These are phyloP conservation scores for Nesogale talazaci DNA, from an alignment of 2,113 vertebrate species.

Conservation along the genomic window DNA sequence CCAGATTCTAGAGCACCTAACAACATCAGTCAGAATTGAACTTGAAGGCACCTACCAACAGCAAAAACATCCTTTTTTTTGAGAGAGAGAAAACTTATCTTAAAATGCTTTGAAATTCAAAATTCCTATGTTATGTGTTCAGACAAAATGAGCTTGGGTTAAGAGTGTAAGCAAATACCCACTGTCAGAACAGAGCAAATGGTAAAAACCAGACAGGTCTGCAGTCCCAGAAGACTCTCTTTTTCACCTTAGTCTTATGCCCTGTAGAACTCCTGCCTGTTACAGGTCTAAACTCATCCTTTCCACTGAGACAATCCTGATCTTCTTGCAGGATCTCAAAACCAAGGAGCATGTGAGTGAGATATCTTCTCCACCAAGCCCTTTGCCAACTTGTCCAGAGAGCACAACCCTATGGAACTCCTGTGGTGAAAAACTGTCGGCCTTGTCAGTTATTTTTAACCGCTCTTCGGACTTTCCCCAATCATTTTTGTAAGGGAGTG, in stretches of 20 bases:
- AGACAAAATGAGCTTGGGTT: background rate
- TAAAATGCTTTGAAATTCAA: background rate
- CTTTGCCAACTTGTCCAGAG: background rate
- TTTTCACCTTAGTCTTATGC: background rate
- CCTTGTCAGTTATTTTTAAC: conserved; percentile 61
- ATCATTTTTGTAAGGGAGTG: background rate
- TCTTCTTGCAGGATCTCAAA: conserved; percentile 3
- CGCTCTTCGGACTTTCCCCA: background rate
- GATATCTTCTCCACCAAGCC: background rate
- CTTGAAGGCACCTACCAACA: background rate
- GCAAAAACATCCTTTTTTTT: too few relatives aligned
- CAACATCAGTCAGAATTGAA: too few relatives aligned
- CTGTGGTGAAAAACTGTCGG: background rate
- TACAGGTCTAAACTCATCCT: background rate
- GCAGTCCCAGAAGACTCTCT: background rate
- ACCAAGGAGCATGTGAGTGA: background rate
- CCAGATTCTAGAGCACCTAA: too few relatives aligned
- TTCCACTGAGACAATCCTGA: background rate
- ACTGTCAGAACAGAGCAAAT: background rate
- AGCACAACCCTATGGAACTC: background rate
- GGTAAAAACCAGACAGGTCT: background rate
- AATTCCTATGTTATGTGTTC: background rate
- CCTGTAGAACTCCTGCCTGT: background rate
- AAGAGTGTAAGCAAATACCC: background rate
- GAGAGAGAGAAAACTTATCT: background rate